Conservation (phyloP, 2,797 vertebrate genomes). For the Calcarius lapponicus region DNA sequence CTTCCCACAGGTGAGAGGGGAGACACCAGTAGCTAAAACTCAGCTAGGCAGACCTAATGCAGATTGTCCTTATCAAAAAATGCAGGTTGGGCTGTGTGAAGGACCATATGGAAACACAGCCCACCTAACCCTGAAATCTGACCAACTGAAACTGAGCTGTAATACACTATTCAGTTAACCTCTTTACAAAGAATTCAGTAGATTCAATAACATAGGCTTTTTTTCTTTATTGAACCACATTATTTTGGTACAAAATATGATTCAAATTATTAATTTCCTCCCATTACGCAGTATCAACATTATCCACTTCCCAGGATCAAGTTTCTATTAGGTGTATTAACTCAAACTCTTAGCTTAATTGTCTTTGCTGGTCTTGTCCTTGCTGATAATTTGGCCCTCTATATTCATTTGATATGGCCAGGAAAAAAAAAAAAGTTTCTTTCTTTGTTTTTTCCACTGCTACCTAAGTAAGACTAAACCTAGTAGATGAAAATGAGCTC, state of each 20-base stretch:
- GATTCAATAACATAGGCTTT: background rate
- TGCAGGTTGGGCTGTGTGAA: background rate
- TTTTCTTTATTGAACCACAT: conserved; percentile 6
- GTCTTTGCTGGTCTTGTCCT: background rate
- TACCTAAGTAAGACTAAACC: background rate
- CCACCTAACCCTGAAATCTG: background rate
- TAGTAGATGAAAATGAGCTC: background rate
- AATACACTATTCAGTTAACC: background rate
- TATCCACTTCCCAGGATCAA: background rate
- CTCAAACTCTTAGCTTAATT: conserved; percentile 5
- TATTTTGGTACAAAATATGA: conserved; percentile 4
- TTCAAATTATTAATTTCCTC: conserved; percentile 48
- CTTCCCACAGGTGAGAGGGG: background rate
- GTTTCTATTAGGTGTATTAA: conserved; percentile 18
- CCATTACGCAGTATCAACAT: conserved; percentile 5
- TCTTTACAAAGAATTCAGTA: background rate
- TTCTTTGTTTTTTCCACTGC: background rate
- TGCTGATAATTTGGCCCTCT: conserved; percentile 12
- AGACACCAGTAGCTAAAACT: background rate
- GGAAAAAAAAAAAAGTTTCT: background rate
- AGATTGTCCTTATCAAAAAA: background rate
- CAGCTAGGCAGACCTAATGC: background rate
- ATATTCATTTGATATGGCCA: background rate
- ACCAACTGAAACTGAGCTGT: background rate
- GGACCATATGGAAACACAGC: background rate